Percentiles rank a stretch among this genome's conserved stretches.
Evolutionary conservation across 2,888 invertebrate genomes (phyloP).

Genomic region (Melipona bicolor): DNA sequence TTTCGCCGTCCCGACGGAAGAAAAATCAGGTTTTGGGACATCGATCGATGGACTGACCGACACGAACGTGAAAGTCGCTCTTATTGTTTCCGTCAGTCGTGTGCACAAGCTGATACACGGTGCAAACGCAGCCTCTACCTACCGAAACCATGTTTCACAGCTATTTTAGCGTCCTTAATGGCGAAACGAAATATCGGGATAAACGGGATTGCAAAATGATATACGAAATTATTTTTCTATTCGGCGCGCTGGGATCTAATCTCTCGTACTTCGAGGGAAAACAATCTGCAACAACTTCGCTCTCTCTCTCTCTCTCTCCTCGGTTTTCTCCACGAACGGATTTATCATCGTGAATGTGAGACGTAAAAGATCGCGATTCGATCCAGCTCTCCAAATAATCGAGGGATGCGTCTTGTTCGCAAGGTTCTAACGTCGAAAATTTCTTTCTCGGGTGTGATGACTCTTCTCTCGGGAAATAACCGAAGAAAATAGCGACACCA

Average conservation of each 20-base stretch:
- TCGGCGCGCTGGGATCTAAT: background rate
- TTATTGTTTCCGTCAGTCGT: constrained; percentile 35
- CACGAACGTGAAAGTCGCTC: background rate
- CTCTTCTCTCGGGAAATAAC: constrained; percentile 72
- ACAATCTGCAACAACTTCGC: background rate
- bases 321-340: background rate
- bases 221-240: background rate
- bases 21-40: constrained; percentile 6
- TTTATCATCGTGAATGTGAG: constrained; percentile 42
- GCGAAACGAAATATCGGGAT: background rate
- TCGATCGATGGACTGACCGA: constrained; percentile 9
- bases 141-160: background rate
- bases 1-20: constrained; percentile 20
- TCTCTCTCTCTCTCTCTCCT: background rate
- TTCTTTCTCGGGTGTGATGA: constrained; percentile 60
- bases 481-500: constrained; percentile 55
- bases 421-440: constrained; percentile 50
- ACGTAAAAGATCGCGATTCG: constrained; percentile 60
- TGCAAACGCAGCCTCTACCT: background rate
- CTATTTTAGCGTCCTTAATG: constrained; percentile 2
- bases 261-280: background rate
- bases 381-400: constrained; percentile 57
- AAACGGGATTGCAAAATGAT: background rate
- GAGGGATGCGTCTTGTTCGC: constrained; percentile 37
- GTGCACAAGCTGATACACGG: constrained; percentile 8